Evolutionary conservation across 2,797 vertebrate species (phyloP).

Genomic region (Acomys russatus): DNA sequence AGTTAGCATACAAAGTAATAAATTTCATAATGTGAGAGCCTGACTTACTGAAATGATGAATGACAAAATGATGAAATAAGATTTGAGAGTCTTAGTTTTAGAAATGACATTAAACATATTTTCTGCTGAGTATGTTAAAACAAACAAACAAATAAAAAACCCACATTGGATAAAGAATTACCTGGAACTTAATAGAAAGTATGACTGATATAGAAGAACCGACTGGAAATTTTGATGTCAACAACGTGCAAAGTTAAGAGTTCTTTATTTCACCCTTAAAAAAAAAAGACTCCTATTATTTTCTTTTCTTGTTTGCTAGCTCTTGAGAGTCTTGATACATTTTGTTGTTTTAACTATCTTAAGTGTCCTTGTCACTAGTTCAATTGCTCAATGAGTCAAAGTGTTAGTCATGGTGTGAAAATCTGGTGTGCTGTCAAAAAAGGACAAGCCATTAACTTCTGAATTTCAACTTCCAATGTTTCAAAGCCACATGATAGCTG

Average conservation of each 20-base stretch:
- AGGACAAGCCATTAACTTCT: conserved; percentile 88
- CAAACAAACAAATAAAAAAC: neutral
- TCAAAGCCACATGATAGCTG: conserved; percentile 72
- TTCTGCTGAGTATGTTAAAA: neutral
- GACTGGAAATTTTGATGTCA: neutral
- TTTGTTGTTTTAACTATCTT: conserved; percentile 85
- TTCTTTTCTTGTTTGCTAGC: conserved; percentile 75
- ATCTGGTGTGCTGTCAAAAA: conserved; percentile 88
- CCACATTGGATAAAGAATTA: neutral
- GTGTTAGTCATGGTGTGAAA: conserved; percentile 89
- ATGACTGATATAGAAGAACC: neutral
- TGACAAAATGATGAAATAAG: neutral
- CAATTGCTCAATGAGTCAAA: conserved; percentile 87
- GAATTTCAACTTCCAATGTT: conserved; percentile 84
- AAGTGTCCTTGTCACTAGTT: conserved; percentile 89
- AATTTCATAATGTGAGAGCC: neutral
- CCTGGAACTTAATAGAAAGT: neutral
- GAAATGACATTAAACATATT: neutral
- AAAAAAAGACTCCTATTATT: conserved; percentile 32
- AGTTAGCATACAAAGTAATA: neutral
- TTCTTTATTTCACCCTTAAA: conserved; percentile 21
- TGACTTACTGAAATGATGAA: neutral
- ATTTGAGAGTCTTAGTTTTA: neutral
- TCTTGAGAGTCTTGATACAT: conserved; percentile 85
- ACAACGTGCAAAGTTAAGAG: conserved; percentile 38